Evolutionary conservation across 2,113 vertebrate species (phyloP).

Genomic region (Lipophrys pholis): DNA sequence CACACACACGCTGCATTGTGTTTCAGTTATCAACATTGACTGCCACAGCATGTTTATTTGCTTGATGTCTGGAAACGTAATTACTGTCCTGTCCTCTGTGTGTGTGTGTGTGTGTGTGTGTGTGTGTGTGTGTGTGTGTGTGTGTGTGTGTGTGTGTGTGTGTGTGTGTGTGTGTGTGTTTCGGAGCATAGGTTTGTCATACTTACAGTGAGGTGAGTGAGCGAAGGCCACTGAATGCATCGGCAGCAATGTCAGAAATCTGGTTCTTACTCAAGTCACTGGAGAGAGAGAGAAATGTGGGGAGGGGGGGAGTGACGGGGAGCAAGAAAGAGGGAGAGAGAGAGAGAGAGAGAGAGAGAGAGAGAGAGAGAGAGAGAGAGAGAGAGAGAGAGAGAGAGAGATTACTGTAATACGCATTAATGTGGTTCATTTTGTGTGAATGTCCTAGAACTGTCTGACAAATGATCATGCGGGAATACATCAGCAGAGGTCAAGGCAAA

Average conservation of each 20-base stretch:
- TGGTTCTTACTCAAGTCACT: constrained; percentile 99
- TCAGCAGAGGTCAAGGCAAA: constrained; percentile 68
- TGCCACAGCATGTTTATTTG: constrained; percentile 62
- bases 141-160: constrained; percentile 6
- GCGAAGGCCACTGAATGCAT: constrained; percentile 96
- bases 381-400: constrained; percentile 14
- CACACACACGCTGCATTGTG: constrained; percentile 5
- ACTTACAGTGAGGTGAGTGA: constrained; percentile 99
- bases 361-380: not conserved
- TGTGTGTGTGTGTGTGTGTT: not conserved
- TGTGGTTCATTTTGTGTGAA: constrained; percentile 50
- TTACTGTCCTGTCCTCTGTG: constrained; percentile 35
- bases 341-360: too few species aligned
- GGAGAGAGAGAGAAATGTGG: constrained; percentile 57
- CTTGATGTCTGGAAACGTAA: constrained; percentile 61
- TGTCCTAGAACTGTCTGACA: constrained; percentile 67
- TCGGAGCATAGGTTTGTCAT: constrained; percentile 5
- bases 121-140: constrained; percentile 23
- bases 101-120: constrained; percentile 29
- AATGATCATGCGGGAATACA: constrained; percentile 62
- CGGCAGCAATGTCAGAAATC: constrained; percentile 94
- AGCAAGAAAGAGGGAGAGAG: too few species aligned
- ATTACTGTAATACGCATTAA: constrained; percentile 56
- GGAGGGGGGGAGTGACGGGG: too few species aligned
- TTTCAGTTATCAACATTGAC: constrained; percentile 48